Evolutionary conservation across 2,797 vertebrate species (phyloP), one percentile per base, ranked within the genome.

Genomic region (Hipposideros larvatus): DNA sequence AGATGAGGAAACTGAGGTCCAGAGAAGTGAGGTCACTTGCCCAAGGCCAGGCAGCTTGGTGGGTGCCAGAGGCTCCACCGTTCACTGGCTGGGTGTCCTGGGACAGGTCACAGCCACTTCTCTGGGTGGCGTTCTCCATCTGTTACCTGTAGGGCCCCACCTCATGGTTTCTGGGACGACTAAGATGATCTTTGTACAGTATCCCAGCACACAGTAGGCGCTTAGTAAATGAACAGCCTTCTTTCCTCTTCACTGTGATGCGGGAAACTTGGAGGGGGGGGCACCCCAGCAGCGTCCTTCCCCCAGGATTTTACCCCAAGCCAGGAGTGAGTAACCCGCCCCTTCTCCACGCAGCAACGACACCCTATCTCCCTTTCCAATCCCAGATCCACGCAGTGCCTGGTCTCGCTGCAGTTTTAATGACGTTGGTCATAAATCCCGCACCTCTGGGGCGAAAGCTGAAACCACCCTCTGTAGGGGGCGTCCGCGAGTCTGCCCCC

Each of bases 201-300:
- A 51, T 75, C 92, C 97, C 91, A 94, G 95, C 96, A 96, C 96
- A 98, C 91, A 96, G 97, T 95, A 97, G 97, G 96, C 2, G 83
- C 94, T 96, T 92, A 96, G 93, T 96, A 97, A 98, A 96, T 82
- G 95, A 88, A 87, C 88, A 96, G 95, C 94, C 93, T 55, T 95
- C 90, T 87, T 55, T 75, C 95, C 79, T 95, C 91, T 96, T 79
- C 91, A 68, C 63, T 85, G 84, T 18, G 65, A 75, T 46, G 51
- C 57, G 57, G 57, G 43, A 22, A 57, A n/a, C 37, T 77, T 28
- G 83, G n/a, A n/a, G 51, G 87, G 11, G 46, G 41, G 85, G 57
- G 22, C 79, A 28, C 59, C 53, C 74, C 11, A 2, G 66, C 73
- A 13, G 75, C 28, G 8, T 41, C 78, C 46, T 77, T 26, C 21